Conservation (phyloP, 2,113 vertebrate species). For the Eretmochelys imbricata region DNA sequence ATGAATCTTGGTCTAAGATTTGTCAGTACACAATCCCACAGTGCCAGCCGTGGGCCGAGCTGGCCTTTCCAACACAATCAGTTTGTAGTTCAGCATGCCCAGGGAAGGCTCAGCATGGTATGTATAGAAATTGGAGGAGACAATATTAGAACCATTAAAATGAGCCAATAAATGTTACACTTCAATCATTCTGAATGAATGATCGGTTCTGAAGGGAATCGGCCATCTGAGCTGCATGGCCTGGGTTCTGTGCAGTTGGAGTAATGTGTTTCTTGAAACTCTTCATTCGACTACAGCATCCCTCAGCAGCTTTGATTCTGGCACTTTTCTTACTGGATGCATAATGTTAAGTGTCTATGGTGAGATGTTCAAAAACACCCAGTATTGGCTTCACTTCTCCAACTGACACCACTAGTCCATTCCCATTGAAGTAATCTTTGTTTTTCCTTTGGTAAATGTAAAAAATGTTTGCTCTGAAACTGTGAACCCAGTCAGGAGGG, state of each 20-base stretch:
- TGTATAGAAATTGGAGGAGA: slow-evolving; percentile 1
- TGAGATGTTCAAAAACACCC: no score
- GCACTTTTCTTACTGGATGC: no score
- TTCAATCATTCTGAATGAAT: background rate
- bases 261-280: no score
- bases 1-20: background rate
- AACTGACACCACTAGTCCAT: no score
- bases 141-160: background rate
- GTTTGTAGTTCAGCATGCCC: background rate
- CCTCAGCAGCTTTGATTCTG: no score
- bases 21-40: background rate
- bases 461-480: no score
- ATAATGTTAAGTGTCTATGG: no score
- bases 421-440: no score
- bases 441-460: no score
- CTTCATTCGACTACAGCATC: no score
- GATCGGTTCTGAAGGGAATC: background rate
- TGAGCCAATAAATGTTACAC: background rate
- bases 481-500: no score
- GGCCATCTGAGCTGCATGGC: background rate
- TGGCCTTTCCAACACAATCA: slow-evolving; percentile 13
- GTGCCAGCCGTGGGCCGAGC: background rate
- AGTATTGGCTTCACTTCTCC: no score
- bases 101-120: background rate
- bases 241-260: background rate